A percentile compares a stretch with the other conserved stretches of the same genome.
Conservation (phyloP, 2,113 vertebrate species). For the Ophthalmolycus amberensis region DNA sequence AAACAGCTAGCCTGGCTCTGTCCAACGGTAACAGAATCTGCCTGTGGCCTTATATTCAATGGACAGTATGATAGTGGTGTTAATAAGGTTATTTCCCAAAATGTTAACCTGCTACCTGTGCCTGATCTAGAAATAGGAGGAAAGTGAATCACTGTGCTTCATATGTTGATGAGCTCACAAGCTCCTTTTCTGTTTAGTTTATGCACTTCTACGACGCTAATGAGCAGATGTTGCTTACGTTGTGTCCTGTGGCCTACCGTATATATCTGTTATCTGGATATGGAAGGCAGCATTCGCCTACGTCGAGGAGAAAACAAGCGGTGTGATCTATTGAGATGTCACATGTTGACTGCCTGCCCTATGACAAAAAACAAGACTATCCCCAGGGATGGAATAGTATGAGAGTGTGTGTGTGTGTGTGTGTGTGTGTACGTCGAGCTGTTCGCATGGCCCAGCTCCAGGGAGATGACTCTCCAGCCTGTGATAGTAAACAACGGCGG, state of each 20-base stretch:
- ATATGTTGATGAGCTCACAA: neutral
- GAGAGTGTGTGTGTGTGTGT: conserved; percentile 24
- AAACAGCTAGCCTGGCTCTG: neutral
- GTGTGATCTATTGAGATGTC: conserved; percentile 59
- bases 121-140: neutral
- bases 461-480: conserved; percentile 62
- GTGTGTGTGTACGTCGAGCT: neutral
- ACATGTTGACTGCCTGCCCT: conserved; percentile 50
- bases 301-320: conserved; percentile 21
- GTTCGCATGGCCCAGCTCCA: conserved; percentile 47
- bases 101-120: neutral
- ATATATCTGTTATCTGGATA: conserved; percentile 1
- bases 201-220: neutral
- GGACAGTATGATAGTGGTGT: neutral
- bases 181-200: neutral
- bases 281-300: neutral
- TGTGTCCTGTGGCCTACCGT: conserved; percentile 1
- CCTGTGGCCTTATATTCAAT: neutral
- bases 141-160: neutral
- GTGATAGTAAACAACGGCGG: conserved; percentile 60
- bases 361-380: conserved; percentile 39
- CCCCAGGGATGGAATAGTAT: conserved; percentile 30
- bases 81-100: neutral
- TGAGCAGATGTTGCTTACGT: neutral
- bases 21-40: neutral